These are phyloP conservation scores for Pachliopta kotzebuea DNA, from an alignment of 2,888 invertebrate genomes.

Conservation along the genomic window DNA sequence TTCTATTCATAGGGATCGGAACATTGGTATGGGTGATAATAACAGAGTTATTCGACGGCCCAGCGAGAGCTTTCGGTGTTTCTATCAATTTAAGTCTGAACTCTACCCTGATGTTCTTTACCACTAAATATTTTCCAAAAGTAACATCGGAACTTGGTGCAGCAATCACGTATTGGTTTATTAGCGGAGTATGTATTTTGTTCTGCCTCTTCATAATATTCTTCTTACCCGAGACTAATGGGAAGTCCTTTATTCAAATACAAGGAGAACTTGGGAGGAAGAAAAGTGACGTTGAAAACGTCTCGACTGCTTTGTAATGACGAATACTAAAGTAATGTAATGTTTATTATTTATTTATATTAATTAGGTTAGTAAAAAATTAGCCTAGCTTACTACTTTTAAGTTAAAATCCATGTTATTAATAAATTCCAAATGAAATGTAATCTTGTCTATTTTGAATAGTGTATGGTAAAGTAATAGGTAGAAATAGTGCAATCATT, in stretches of 20 bases:
- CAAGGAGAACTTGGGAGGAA: constrained; percentile 27
- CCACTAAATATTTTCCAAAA: constrained; percentile 35
- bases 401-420: no score
- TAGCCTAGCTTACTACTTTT: no score
- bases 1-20: constrained; percentile 36
- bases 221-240: constrained; percentile 41
- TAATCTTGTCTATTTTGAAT: no score
- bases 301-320: background rate
- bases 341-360: no score
- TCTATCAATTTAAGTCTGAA: constrained; percentile 29
- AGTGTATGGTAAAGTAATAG: no score
- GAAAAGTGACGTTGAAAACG: background rate
- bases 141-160: constrained; percentile 35
- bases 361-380: no score
- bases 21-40: constrained; percentile 35
- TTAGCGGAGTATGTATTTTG: constrained; percentile 29
- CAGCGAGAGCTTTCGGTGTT: constrained; percentile 37
- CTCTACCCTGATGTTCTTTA: constrained; percentile 33
- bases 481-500: no score
- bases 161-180: constrained; percentile 37
- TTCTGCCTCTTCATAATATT: constrained; percentile 32
- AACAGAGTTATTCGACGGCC: constrained; percentile 40
- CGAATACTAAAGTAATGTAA: no score
- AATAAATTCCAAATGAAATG: no score
- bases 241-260: constrained; percentile 38